Evolutionary conservation across 2,888 invertebrate species (phyloP).

Genomic region (Onthophagus sagittarius): DNA sequence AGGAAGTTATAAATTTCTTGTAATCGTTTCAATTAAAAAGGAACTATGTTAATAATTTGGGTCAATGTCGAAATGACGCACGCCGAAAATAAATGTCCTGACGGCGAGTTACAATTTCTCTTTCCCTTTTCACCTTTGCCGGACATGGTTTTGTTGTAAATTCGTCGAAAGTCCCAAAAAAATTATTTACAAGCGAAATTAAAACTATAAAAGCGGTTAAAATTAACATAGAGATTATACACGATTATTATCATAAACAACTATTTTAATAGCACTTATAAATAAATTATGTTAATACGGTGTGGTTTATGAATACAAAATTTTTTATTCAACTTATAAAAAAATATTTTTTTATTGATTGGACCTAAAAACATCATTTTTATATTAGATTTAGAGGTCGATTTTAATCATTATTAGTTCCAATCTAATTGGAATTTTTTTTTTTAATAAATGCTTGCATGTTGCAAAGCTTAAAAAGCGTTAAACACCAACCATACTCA

Average conservation of each 20-base stretch:
- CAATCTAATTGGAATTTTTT: background rate
- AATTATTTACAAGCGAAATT: background rate
- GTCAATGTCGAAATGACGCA: background rate
- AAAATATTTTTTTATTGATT: no score
- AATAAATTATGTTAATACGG: background rate
- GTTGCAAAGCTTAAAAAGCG: background rate
- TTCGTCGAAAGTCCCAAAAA: background rate
- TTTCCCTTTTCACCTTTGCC: background rate
- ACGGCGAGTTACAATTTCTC: background rate
- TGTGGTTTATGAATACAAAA: background rate
- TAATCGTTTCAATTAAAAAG: background rate
- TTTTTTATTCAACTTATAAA: no score
- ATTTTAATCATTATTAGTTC: background rate
- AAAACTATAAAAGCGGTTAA: background rate
- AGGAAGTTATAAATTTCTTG: no score
- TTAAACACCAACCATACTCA: background rate
- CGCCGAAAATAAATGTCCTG: background rate
- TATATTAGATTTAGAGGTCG: no score
- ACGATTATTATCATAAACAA: background rate
- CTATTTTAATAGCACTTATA: background rate
- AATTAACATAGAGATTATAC: background rate
- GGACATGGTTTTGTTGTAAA: background rate
- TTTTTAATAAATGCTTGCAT: background rate
- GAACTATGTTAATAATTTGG: background rate
- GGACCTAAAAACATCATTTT: no score